These are phyloP conservation scores for Timema cristinae DNA, from an alignment of 2,888 invertebrate genomes.

Conservation along the genomic window DNA sequence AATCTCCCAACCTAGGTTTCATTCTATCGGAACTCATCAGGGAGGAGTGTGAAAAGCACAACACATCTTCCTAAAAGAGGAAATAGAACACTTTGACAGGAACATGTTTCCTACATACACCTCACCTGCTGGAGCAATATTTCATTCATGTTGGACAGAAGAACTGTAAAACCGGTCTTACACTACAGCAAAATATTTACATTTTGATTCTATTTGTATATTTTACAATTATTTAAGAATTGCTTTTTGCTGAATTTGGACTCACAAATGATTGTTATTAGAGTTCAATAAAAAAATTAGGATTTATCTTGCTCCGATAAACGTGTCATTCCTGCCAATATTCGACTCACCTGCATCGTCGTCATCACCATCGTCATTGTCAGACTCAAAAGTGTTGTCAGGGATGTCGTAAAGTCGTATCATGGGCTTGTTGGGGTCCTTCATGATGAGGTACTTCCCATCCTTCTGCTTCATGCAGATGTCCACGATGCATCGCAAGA, in stretches of 20 bases:
- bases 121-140: not conserved
- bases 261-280: conserved; percentile 33
- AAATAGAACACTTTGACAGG: too few species aligned
- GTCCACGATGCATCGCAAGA: conserved; percentile 94
- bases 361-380: conserved; percentile 86
- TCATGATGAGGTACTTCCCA: conserved; percentile 93
- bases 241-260: not conserved
- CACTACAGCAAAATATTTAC: not conserved
- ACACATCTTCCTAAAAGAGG: too few species aligned
- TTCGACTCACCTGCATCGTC: conserved; percentile 45
- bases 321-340: not conserved
- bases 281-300: not conserved
- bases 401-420: conserved; percentile 97
- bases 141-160: not conserved
- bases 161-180: not conserved
- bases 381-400: conserved; percentile 97
- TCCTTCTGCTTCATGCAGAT: conserved; percentile 96
- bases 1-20: too few species aligned
- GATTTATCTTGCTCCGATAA: not conserved
- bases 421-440: conserved; percentile 98
- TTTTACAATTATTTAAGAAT: not conserved
- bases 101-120: not conserved
- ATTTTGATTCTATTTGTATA: not conserved
- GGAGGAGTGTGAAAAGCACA: too few species aligned
- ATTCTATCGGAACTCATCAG: too few species aligned